Percentiles rank a stretch among this genome's conserved stretches.
Conservation (phyloP, 2,888 invertebrate genomes). For the Trichogramma evanescens region DNA sequence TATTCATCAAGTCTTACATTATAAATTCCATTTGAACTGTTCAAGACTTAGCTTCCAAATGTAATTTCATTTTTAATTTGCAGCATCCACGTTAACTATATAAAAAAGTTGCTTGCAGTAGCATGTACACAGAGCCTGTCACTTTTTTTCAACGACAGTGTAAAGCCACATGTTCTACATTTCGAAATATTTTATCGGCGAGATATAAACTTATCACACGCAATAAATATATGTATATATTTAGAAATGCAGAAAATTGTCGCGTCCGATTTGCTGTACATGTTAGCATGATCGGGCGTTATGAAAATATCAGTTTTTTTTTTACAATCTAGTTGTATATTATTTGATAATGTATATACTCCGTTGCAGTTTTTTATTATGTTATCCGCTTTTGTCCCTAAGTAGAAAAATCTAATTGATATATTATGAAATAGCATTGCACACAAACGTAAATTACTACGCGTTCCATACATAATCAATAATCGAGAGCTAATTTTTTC, state of each 20-base stretch:
- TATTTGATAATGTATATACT: not conserved
- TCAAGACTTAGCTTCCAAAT: no score
- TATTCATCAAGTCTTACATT: no score
- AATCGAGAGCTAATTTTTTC: constrained; percentile 11
- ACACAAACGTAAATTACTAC: no score
- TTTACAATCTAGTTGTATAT: constrained; percentile 13
- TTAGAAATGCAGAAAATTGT: constrained; percentile 14
- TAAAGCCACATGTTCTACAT: constrained; percentile 21
- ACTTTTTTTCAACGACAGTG: constrained; percentile 8
- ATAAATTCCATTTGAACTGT: no score
- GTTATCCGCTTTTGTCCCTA: constrained; percentile 9
- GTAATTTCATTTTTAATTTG: no score
- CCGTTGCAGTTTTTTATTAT: not conserved
- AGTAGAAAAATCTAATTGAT: constrained; percentile 12
- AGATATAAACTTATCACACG: no score
- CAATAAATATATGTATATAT: no score
- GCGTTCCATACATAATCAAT: constrained; percentile 15
- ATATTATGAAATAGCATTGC: constrained; percentile 12
- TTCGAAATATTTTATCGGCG: not conserved
- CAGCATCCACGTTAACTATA: no score
- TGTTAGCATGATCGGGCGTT: not conserved
- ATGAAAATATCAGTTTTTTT: constrained; percentile 21
- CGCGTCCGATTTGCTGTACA: no score
- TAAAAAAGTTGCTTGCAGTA: no score
- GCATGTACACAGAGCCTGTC: constrained; percentile 21